Base-by-base conservation (phyloP, 2,888 invertebrate species). In the Anaspis maculata region DNA sequence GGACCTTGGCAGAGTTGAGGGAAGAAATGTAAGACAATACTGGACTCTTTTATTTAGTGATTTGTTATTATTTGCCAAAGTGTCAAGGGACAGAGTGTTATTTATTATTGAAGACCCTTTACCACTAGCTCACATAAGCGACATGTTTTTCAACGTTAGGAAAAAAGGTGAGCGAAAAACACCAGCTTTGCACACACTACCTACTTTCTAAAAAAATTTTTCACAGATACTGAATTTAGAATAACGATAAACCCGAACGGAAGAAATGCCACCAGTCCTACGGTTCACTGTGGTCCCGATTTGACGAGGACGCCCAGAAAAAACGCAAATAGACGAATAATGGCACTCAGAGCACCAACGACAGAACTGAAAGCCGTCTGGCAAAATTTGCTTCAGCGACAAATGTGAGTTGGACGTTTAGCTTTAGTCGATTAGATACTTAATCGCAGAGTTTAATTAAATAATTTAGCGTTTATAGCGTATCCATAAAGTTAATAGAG, bases 81-180 rank as follows among this genome's bases (percentile, higher is more conserved):
- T 88, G 13, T 88, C 87, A 31, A 73, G 89, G 31, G 89, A 90
- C 61, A 71, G 88, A 15, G 89, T 90, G 9, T 70, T 90, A 16
- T 89, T 89, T 59, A 85, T 90, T 23, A 86, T 85, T 19, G 89
- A 90, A 57, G 89, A 90, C 49, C 89, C 89, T 0, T 72, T 90
- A 12, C 79, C 84, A 2, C 68, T 90, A 37, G 74, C 72, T 10
- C 80, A 81, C 40, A 78, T 90, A 36, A 82, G 83, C 2, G 87
- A 89, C 61, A 83, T 87, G 27, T 82, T 83, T 57, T 90, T 89
- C 62, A 87, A 82, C 55, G 78, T 88, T 57, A 77, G 87, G 49
- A 89, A 89, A 70, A 83, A 86, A 72, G 79, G 83, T 83, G 54
- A 54, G 59, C 7, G 15, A 16, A n/a, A n/a, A n/a, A n/a, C n/a